These are phyloP conservation scores for Salminus brasiliensis DNA, from an alignment of 2,113 vertebrate genomes.

Conservation along the genomic window DNA sequence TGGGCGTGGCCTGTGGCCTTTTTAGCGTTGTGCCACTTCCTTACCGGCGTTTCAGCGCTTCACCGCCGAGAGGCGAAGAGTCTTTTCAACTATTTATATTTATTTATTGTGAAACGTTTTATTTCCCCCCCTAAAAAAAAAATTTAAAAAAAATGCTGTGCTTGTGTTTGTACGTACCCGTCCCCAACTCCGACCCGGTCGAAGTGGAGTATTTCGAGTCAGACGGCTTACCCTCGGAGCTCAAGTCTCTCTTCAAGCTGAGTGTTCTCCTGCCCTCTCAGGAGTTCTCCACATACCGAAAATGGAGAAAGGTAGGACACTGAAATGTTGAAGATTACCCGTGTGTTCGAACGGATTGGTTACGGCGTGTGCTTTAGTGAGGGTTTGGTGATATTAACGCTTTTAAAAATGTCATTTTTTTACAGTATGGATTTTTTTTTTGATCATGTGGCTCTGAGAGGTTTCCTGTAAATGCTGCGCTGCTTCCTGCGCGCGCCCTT, in stretches of 20 bases:
- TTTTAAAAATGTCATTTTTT: no score
- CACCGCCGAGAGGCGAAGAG: accelerated
- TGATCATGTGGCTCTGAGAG: neutral
- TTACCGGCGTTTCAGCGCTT: constrained; percentile 72
- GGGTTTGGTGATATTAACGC: neutral
- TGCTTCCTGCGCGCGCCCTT: neutral
- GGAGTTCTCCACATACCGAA: constrained; percentile 88
- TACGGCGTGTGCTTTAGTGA: neutral
- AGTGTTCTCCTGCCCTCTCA: constrained; percentile 90
- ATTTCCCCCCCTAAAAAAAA: no score
- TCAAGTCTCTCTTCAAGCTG: constrained; percentile 90
- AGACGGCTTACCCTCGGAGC: constrained; percentile 84
- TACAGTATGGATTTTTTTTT: neutral
- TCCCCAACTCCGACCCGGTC: constrained; percentile 76
- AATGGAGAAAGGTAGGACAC: constrained; percentile 84
- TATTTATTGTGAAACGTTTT: constrained; percentile 58
- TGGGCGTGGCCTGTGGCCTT: constrained; percentile 51
- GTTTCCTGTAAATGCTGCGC: neutral
- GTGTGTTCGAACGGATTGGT: neutral
- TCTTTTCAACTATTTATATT: constrained; percentile 54
- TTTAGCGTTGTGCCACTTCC: constrained; percentile 59
- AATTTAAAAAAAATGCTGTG: constrained; percentile 84
- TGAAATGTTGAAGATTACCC: neutral
- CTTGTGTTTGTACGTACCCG: constrained; percentile 87
- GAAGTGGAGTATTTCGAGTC: constrained; percentile 96